These are phyloP conservation scores for Notodonta ziczac DNA, from an alignment of 2,888 invertebrate species.

Conservation along the genomic window DNA sequence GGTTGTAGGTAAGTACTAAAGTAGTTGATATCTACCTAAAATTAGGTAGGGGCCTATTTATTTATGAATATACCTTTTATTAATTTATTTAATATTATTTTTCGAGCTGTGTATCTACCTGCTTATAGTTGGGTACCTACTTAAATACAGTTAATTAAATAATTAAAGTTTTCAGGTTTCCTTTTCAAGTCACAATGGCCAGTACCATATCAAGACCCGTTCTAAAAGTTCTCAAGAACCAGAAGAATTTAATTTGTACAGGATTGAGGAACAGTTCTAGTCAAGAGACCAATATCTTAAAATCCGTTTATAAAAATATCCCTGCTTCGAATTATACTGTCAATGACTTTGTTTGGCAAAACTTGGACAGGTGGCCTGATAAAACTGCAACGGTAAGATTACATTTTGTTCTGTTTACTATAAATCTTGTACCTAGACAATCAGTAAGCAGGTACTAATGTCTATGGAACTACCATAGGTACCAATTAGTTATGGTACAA, in stretches of 20 bases:
- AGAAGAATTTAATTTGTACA: conserved; percentile 19
- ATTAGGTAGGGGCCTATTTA: too few species aligned
- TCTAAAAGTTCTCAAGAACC: conserved; percentile 24
- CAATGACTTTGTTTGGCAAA: conserved; percentile 86
- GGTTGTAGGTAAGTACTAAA: too few species aligned
- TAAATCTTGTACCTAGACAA: too few species aligned
- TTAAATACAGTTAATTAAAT: too few species aligned
- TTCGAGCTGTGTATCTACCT: too few species aligned
- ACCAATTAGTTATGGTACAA: too few species aligned
- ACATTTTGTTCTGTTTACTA: not conserved
- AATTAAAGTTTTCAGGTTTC: conserved; percentile 7
- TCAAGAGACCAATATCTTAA: conserved; percentile 60
- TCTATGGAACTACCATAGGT: too few species aligned
- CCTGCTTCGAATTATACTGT: conserved; percentile 77
- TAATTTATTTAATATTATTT: not conserved
- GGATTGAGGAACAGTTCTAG: conserved; percentile 43
- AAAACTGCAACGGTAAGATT: conserved; percentile 87
- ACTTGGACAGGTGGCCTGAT: conserved; percentile 87
- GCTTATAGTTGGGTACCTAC: too few species aligned
- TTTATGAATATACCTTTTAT: not conserved
- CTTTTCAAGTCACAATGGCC: conserved; percentile 20
- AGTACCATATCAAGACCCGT: conserved; percentile 23
- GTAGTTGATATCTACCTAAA: too few species aligned
- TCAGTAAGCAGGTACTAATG: too few species aligned
- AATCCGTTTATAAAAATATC: conserved; percentile 79